Base-by-base conservation (phyloP, 1,140 invertebrate genomes). In the Penaeus chinensis region DNA sequence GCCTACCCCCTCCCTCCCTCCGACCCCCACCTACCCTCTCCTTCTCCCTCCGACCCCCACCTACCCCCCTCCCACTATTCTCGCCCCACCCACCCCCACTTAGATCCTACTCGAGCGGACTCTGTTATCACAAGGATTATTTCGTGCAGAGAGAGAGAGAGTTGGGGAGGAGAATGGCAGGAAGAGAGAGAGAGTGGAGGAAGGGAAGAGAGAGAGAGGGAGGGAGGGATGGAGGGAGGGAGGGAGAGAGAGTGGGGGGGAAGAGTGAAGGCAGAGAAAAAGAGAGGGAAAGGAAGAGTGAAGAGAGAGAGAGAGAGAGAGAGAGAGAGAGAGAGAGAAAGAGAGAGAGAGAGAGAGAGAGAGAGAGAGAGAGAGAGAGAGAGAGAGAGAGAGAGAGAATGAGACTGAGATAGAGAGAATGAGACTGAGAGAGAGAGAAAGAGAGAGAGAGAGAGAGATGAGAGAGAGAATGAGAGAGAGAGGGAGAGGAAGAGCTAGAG, bases 241-340 rank as follows among this genome's bases (percentile, higher is more conserved):
- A 22, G 47, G 47, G 7, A 22, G 20, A 80, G 18, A 47, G 78
- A 18, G n/a, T 5, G 54, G 4, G 8, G 37, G 47, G 37, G 37
- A 80, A 80, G 37, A 61, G 7, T 1, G 37, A 47, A 81, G 79
- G 62, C 47, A 82, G 61, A 82, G 80, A 82, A 61, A 66, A 62
- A 82, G 61, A 82, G 80, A 82, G 62, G 24, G 24, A 13, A 20
- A 54, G 42, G 24, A n/a, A 37, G 76, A 54, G 47, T 22, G 47
- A 60, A 37, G 61, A 37, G 20, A 20, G 20, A 79, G 77, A 79
- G 77, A 79, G 32, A 78, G 76, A 78, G 32, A 78, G 76, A 78
- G 76, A 78, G 24, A 78, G 80, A 82, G 63, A 82, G 61, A 82
- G 80, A 82, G 80, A 82, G 80, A 82, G 61, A 82, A 63, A 65